These are phyloP conservation scores for Adelges cooleyi DNA, from an alignment of 1,140 invertebrate genomes.

Conservation along the genomic window DNA sequence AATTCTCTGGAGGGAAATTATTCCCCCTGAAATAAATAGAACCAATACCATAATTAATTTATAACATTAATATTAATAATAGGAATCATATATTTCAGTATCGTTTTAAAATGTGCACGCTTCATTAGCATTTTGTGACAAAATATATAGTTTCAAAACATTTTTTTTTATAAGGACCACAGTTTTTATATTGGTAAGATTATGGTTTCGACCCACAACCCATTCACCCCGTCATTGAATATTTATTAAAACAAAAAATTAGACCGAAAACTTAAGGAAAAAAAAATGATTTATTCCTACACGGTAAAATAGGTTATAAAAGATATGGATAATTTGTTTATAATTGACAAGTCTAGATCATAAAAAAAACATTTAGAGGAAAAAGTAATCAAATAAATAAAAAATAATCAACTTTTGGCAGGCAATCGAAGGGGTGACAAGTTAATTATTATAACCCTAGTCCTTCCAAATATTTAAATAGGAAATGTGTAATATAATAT, in stretches of 20 bases:
- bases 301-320: conserved; percentile 2
- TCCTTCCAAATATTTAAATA: conserved; percentile 21
- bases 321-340: conserved; percentile 19
- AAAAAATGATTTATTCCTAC: too few species aligned
- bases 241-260: too few species aligned
- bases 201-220: conserved; percentile 25
- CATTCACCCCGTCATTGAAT: not conserved
- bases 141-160: conserved; percentile 23
- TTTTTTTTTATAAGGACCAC: conserved; percentile 7
- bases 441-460: conserved; percentile 18
- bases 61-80: conserved; percentile 26
- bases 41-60: conserved; percentile 26
- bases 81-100: conserved; percentile 28
- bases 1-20: not conserved
- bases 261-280: too few species aligned
- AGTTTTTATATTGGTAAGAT: conserved; percentile 24
- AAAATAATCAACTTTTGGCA: not conserved
- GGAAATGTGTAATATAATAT: conserved; percentile 17
- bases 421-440: conserved; percentile 7
- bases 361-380: not conserved
- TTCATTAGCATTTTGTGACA: conserved; percentile 27
- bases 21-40: conserved; percentile 22
- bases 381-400: conserved; percentile 3
- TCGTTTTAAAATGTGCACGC: conserved; percentile 14
- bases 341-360: conserved; percentile 23